Percentiles rank a stretch among this genome's conserved stretches.
Conservation (phyloP, 2,113 vertebrate species). For the Tupaia tana region DNA sequence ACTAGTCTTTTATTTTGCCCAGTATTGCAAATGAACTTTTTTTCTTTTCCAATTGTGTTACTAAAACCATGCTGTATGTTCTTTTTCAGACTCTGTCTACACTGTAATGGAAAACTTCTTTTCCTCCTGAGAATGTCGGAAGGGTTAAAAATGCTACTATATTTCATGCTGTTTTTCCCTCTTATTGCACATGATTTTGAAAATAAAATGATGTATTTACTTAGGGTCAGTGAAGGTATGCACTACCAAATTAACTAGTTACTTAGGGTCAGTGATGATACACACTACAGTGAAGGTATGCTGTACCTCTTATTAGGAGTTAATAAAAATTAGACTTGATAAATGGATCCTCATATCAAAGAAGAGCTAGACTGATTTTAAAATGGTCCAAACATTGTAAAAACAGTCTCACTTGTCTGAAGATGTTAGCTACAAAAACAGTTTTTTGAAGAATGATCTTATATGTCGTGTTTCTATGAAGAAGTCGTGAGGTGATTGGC, state of each 20-base stretch:
- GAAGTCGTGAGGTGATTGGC: neutral
- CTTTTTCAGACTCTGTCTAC: conserved; percentile 75
- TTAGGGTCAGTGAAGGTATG: neutral
- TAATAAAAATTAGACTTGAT: conserved; percentile 42
- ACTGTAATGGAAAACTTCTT: conserved; percentile 36
- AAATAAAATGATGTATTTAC: neutral
- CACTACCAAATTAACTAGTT: neutral
- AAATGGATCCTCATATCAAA: neutral
- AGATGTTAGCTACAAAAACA: neutral
- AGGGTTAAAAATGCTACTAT: conserved; percentile 44
- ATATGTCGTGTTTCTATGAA: neutral
- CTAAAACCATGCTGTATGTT: conserved; percentile 63
- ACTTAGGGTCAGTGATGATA: neutral
- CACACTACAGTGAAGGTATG: neutral
- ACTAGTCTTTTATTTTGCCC: neutral
- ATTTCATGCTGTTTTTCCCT: neutral
- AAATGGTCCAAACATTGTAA: conserved; percentile 5
- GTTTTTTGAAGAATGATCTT: conserved; percentile 38
- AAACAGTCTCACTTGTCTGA: neutral
- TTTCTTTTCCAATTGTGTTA: neutral
- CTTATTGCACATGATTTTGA: conserved; percentile 11
- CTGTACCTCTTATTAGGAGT: conserved; percentile 6
- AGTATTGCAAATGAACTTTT: neutral
- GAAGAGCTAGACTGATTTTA: neutral
- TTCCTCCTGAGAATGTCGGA: conserved; percentile 20